phyloP scores from a whole-genome alignment of 64 coral and sea anemone species.

The Catalaphyllia jardinei region DNA sequence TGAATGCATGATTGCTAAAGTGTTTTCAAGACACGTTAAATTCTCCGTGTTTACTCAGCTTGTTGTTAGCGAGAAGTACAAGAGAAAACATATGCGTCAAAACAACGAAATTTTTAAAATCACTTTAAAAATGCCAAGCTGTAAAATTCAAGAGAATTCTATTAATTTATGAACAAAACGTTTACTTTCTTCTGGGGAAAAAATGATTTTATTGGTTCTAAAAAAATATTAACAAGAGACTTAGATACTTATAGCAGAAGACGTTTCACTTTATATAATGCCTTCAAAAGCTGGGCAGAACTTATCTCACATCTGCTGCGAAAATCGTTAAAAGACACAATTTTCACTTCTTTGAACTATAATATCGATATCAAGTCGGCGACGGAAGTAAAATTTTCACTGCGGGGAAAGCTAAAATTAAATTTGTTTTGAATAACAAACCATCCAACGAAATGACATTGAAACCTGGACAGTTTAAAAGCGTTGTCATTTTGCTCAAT shows the following conservation, averaged over 20 bases:
- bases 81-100: neutral
- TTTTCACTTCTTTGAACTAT: too few species aligned
- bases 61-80: neutral
- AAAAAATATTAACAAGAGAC: too few species aligned
- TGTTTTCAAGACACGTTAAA: neutral
- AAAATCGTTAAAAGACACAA: too few species aligned
- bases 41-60: neutral
- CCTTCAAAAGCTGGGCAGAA: too few species aligned
- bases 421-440: neutral
- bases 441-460: neutral
- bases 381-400: neutral
- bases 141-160: too few species aligned
- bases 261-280: too few species aligned
- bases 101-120: neutral
- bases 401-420: neutral
- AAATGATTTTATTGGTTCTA: too few species aligned
- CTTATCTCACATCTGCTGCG: too few species aligned
- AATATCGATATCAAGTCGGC: neutral
- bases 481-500: neutral
- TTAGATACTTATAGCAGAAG: too few species aligned
- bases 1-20: neutral
- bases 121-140: neutral
- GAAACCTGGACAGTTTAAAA: neutral
- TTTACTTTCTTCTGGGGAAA: too few species aligned
- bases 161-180: too few species aligned